Conservation (phyloP, 2,113 vertebrate genomes). For the Coracopsis vasa region DNA sequence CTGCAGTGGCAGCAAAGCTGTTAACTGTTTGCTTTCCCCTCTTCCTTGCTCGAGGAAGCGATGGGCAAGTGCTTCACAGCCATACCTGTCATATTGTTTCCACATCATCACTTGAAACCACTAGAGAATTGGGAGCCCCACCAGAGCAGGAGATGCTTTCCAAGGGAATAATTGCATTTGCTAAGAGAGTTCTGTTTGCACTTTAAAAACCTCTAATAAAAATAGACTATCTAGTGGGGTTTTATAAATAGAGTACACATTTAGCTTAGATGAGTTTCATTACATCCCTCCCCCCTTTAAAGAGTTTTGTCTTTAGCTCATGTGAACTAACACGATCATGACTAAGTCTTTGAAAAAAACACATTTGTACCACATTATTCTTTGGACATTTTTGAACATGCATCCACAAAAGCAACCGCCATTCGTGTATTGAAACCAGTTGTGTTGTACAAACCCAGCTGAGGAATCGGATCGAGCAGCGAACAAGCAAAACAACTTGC, state of each 20-base stretch:
- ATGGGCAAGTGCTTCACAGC: not conserved
- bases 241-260: slow-evolving; percentile 73
- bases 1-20: not conserved
- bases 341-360: slow-evolving; percentile 34
- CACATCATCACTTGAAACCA: rapidly evolving
- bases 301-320: not conserved
- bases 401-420: slow-evolving; percentile 41
- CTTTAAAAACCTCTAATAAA: slow-evolving; percentile 73
- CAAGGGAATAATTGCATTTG: not conserved
- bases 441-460: slow-evolving; percentile 42
- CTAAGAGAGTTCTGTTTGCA: slow-evolving; percentile 12
- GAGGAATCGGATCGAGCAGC: slow-evolving; percentile 22
- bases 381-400: slow-evolving; percentile 61
- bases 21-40: no score
- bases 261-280: slow-evolving; percentile 55
- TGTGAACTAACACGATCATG: not conserved
- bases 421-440: not conserved
- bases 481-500: slow-evolving; percentile 57
- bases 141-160: not conserved
- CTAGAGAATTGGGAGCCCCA: not conserved
- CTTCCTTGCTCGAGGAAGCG: not conserved
- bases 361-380: slow-evolving; percentile 15
- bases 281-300: not conserved
- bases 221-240: slow-evolving; percentile 68
- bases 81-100: rapidly evolving